Percentiles rank a stretch among this genome's conserved stretches.
phyloP scores from a whole-genome alignment of 92 coral and sea anemone species.

The Muricea muricata region DNA sequence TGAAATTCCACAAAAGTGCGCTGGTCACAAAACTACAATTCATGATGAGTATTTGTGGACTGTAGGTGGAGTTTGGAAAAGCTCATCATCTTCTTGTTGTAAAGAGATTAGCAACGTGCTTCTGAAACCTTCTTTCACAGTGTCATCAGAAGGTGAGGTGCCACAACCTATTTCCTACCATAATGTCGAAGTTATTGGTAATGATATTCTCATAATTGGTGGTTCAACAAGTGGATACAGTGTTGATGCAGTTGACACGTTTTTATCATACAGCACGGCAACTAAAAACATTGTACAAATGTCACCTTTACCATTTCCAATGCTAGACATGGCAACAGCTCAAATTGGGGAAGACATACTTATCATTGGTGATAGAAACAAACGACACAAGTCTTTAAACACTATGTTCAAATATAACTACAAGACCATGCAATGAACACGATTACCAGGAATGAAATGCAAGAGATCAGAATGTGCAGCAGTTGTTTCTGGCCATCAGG shows the following conservation, averaged over 20 bases:
- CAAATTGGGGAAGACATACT: neutral
- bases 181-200: neutral
- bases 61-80: neutral
- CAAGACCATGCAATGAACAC: slow-evolving; percentile 71
- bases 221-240: neutral
- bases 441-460: slow-evolving; percentile 76
- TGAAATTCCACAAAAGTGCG: neutral
- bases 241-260: neutral
- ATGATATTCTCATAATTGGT: neutral
- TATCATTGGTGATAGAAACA: slow-evolving; percentile 9
- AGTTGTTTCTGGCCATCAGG: slow-evolving; percentile 59
- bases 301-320: neutral
- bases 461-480: slow-evolving; percentile 87
- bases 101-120: neutral
- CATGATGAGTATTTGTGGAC: neutral
- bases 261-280: neutral
- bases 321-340: slow-evolving; percentile 5
- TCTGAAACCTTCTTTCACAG: neutral
- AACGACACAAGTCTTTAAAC: neutral
- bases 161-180: neutral
- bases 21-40: neutral
- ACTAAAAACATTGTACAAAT: neutral
- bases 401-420: slow-evolving; percentile 51
- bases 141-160: neutral
- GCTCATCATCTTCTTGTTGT: neutral